phyloP scores from a whole-genome alignment of 2,888 invertebrate genomes.

The Siphonodentalium dalli region DNA sequence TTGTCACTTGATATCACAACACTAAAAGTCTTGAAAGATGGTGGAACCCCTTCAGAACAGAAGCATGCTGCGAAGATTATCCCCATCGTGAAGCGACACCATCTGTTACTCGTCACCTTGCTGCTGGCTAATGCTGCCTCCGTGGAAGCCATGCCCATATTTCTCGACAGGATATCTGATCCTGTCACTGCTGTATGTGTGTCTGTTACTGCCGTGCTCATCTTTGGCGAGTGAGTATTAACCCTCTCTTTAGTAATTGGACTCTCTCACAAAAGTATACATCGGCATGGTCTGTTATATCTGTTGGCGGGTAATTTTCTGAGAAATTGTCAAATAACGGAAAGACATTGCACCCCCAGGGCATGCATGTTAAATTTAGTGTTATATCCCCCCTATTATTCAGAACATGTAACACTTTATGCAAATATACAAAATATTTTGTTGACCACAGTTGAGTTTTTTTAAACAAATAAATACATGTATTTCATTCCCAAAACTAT shows the following conservation, averaged over 20 bases:
- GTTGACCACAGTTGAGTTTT: too few relatives aligned
- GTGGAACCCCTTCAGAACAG: slow-evolving; percentile 51
- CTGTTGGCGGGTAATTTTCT: too few relatives aligned
- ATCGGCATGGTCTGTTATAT: too few relatives aligned
- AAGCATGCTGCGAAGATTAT: slow-evolving; percentile 57
- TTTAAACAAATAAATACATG: too few relatives aligned
- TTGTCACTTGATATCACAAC: slow-evolving; percentile 60
- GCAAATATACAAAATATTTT: too few relatives aligned
- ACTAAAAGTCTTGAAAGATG: slow-evolving; percentile 56
- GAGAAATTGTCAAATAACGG: too few relatives aligned
- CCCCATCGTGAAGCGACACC: slow-evolving; percentile 60
- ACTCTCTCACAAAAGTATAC: too few relatives aligned
- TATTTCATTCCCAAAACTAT: too few relatives aligned
- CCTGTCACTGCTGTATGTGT: slow-evolving; percentile 59
- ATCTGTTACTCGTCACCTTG: slow-evolving; percentile 62
- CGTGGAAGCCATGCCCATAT: slow-evolving; percentile 64
- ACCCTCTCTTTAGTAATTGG: background rate
- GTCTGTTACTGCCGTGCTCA: slow-evolving; percentile 61
- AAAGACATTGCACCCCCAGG: too few relatives aligned
- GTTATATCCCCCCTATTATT: too few relatives aligned
- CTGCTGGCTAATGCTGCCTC: slow-evolving; percentile 61
- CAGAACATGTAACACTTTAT: too few relatives aligned
- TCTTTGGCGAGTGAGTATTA: slow-evolving; percentile 63
- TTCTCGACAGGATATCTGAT: slow-evolving; percentile 59
- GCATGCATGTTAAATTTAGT: too few relatives aligned